Evolutionary conservation across 2,888 invertebrate genomes (phyloP), one percentile per base, ranked within the genome.

Genomic region (Galeruca laticollis): DNA sequence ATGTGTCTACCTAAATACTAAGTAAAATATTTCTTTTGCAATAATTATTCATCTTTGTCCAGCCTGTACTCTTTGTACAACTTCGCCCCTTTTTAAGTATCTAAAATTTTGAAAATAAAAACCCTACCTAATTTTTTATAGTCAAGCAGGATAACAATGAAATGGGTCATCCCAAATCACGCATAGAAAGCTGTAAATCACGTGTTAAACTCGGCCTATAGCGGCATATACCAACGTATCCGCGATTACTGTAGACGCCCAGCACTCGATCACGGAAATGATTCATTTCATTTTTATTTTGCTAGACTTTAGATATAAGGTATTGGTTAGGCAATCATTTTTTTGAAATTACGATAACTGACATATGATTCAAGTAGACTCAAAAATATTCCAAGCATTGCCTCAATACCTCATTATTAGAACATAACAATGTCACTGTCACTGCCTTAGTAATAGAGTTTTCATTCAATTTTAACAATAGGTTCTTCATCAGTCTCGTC

Each of bases 401-500:
- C 15, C 31, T 56, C 18, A 56, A 5, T 6, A 31, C 26, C 13
- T 31, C 54, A 31, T n/a, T 52, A 20, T 10, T 52, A 52, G 26
- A 52, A 21, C 52, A 20, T 49, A 49, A 49, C 11, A n/a, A 49
- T 54, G 26, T 31, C 31, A 31, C 26, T 6, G 26, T 54, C 13
- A 51, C 18, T 51, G 15, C 18, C 49, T 18, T 49, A 15, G 1
- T 2, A 3, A 49, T 20, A 33, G 11, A 21, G 40, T 47, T 35
- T 64, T 77, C 72, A 76, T 67, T 76, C 76, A 59, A 76, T 78
- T 85, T 88, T 89, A 81, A 88, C 87, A 82, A 90, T 87, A 57
- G 91, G 88, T 81, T 91, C 91, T 73, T 91, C 91, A 77, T 92
- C 92, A 26, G 91, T 91, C 69, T 89, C 90, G 62, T 89, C 89